These are phyloP conservation scores for Tragelaphus scriptus DNA, from an alignment of 2,113 vertebrate species.

Conservation along the genomic window DNA sequence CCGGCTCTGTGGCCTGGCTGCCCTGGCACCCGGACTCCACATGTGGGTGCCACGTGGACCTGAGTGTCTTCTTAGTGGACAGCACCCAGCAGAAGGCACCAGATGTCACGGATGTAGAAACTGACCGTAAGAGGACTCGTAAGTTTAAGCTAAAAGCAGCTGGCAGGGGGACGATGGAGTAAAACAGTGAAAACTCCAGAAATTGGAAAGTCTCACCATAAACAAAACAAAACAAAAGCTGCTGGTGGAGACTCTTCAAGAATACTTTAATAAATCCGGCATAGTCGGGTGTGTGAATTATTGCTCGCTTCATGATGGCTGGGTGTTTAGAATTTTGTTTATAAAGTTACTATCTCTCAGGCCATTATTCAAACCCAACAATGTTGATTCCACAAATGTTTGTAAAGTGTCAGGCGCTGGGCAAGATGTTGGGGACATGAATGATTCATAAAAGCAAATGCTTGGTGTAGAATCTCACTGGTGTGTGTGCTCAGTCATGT, in stretches of 20 bases:
- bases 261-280: accelerated
- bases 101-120: neutral
- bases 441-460: neutral
- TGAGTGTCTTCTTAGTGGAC: neutral
- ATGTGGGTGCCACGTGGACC: accelerated
- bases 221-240: neutral
- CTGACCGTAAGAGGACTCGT: neutral
- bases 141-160: neutral
- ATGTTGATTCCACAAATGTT: neutral
- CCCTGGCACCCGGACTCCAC: neutral
- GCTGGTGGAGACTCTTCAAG: neutral
- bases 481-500: neutral
- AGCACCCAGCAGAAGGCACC: neutral
- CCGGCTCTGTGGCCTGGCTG: accelerated
- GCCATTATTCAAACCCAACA: neutral
- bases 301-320: accelerated
- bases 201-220: neutral
- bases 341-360: neutral
- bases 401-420: neutral
- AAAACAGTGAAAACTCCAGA: neutral
- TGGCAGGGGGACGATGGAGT: too few species aligned
- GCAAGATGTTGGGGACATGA: neutral
- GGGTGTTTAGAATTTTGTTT: neutral
- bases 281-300: neutral
- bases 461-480: neutral